phyloP scores from a whole-genome alignment of 2,797 vertebrate genomes.

The Caiman crocodilus region DNA sequence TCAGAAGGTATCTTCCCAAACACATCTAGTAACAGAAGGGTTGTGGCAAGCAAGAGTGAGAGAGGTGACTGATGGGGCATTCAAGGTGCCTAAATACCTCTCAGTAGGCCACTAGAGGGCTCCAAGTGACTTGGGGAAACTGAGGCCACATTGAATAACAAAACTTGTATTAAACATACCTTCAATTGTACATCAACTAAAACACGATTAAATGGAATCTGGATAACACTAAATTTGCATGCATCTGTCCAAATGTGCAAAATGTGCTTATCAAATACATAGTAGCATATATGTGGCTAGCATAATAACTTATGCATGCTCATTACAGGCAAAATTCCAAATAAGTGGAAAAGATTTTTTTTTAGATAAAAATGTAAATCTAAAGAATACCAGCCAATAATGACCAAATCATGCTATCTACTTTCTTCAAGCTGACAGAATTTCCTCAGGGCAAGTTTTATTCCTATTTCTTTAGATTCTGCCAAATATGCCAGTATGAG shows the following conservation, averaged over 20 bases:
- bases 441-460: no score
- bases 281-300: background rate
- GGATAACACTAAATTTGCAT: background rate
- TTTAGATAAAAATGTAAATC: background rate
- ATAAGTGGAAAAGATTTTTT: background rate
- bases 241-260: background rate
- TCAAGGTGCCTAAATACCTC: no score
- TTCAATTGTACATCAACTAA: background rate
- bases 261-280: background rate
- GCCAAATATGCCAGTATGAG: background rate
- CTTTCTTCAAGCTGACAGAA: background rate
- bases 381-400: background rate
- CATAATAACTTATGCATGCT: background rate
- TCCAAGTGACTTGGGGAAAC: no score
- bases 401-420: no score
- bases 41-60: no score
- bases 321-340: background rate
- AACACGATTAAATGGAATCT: background rate
- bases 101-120: no score
- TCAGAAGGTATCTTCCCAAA: no score
- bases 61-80: no score
- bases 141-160: background rate
- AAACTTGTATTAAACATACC: background rate
- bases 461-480: background rate
- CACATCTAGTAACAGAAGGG: no score